Conservation (phyloP, 2,888 invertebrate species). For the Parnassius apollo region DNA sequence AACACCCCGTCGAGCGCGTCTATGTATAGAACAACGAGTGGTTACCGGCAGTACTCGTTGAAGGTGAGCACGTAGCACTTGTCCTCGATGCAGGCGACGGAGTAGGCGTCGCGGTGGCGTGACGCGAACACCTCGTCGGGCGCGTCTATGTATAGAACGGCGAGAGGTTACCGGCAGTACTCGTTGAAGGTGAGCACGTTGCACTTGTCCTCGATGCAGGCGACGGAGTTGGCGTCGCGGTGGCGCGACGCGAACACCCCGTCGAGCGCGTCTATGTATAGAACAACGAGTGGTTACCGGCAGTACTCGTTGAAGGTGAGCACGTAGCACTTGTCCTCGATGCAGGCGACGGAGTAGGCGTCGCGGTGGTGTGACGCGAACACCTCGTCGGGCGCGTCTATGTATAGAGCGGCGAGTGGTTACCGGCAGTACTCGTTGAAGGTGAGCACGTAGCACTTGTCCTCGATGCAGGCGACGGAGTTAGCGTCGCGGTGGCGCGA, state of each 20-base stretch:
- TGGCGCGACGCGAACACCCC: slow-evolving; percentile 98
- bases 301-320: slow-evolving; percentile 98
- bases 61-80: slow-evolving; percentile 98
- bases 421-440: slow-evolving; percentile 98
- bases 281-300: slow-evolving; percentile 82
- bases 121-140: slow-evolving; percentile 97
- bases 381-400: slow-evolving; percentile 93
- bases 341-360: slow-evolving; percentile 97
- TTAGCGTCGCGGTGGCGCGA: slow-evolving; percentile 97
- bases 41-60: slow-evolving; percentile 97
- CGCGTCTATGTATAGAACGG: slow-evolving; percentile 79
- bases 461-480: slow-evolving; percentile 98
- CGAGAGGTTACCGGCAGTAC: slow-evolving; percentile 91
- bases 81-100: slow-evolving; percentile 98
- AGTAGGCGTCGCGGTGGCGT: slow-evolving; percentile 96
- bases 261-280: slow-evolving; percentile 85
- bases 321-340: slow-evolving; percentile 98
- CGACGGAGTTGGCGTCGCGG: slow-evolving; percentile 96
- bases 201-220: slow-evolving; percentile 98
- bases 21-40: slow-evolving; percentile 18
- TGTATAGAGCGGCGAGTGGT: slow-evolving; percentile 35
- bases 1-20: too few species aligned
- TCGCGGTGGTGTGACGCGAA: slow-evolving; percentile 98
- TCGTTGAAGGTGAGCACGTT: slow-evolving; percentile 97
- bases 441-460: slow-evolving; percentile 97